Evolutionary conservation across 2,888 invertebrate genomes (phyloP).

Genomic region (Rapana venosa): DNA sequence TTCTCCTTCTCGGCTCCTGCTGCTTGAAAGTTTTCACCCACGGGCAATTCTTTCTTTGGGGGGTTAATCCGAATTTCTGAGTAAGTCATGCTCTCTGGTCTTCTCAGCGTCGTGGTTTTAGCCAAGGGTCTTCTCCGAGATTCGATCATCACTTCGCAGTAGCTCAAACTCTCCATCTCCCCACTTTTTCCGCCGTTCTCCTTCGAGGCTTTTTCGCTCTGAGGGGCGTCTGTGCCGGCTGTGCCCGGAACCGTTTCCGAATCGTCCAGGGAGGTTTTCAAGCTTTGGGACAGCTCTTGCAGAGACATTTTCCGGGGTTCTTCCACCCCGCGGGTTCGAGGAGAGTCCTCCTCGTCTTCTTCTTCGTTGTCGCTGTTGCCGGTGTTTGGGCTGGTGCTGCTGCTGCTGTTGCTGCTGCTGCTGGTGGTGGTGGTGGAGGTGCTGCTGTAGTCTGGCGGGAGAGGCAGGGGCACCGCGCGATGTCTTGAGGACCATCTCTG

Average conservation of each 20-base stretch:
- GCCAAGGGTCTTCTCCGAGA: background rate
- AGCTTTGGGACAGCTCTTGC: background rate
- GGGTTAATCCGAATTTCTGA: background rate
- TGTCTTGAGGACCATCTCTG: constrained; percentile 7
- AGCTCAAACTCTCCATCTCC: background rate
- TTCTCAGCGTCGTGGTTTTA: background rate
- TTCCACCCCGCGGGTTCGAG: background rate
- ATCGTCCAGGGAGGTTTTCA: background rate
- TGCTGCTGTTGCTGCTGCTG: background rate
- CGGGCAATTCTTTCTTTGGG: background rate
- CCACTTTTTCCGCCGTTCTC: background rate
- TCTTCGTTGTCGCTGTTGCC: background rate
- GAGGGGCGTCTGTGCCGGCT: background rate
- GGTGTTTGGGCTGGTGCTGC: too few species aligned
- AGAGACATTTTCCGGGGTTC: constrained; percentile 20
- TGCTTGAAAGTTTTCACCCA: background rate
- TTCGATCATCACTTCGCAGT: constrained; percentile 4
- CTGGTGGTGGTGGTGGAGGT: background rate
- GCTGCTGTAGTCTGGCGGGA: background rate
- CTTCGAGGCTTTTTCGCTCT: background rate
- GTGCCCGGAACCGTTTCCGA: background rate
- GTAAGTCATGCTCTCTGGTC: constrained; percentile 24
- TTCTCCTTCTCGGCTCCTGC: background rate
- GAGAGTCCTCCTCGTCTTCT: background rate
- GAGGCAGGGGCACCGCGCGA: background rate